Conservation (phyloP, 2,113 vertebrate species). For the Barnardius zonarius region DNA sequence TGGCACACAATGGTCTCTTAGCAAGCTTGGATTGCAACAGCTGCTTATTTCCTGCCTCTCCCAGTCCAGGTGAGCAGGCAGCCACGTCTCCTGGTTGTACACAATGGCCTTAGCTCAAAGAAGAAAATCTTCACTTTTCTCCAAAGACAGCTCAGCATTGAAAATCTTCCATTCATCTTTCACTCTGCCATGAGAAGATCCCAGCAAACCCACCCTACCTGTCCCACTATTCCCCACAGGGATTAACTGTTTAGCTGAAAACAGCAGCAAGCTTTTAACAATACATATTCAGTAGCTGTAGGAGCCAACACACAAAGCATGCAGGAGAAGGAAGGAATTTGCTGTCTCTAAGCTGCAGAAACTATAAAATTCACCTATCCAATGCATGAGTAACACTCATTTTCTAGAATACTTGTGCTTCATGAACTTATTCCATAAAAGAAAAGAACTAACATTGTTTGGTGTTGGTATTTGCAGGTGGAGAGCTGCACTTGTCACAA, state of each 20-base stretch:
- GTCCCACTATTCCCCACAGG: background rate
- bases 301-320: background rate
- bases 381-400: background rate
- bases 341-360: background rate
- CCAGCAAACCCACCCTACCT: background rate
- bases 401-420: background rate
- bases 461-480: background rate
- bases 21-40: background rate
- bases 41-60: background rate
- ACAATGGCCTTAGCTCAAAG: rapidly evolving
- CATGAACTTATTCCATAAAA: background rate
- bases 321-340: background rate
- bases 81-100: rapidly evolving
- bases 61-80: background rate
- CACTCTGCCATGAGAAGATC: background rate
- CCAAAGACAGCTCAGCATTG: background rate
- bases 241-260: background rate
- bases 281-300: background rate
- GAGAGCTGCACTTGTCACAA: background rate
- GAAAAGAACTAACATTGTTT: background rate
- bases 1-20: background rate
- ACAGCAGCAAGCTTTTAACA: background rate
- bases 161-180: background rate
- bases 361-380: background rate
- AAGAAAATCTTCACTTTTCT: background rate